Percentiles rank a stretch among this genome's conserved stretches.
phyloP scores from a whole-genome alignment of 2,888 invertebrate species.

The Gari tellinella region DNA sequence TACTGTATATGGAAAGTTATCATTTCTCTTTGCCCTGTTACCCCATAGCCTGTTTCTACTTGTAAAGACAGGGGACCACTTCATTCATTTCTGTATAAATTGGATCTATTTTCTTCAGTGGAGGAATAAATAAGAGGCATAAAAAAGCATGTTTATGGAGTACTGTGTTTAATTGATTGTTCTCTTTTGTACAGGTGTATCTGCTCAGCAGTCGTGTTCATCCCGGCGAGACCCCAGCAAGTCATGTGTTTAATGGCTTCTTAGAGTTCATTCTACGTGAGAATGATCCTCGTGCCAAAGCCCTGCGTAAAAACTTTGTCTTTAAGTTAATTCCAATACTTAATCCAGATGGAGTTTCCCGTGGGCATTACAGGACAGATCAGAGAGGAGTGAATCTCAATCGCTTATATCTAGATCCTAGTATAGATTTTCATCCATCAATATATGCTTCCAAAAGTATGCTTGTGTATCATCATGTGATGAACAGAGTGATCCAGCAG shows the following conservation, averaged over 20 bases:
- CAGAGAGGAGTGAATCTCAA: constrained; percentile 95
- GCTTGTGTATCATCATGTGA: constrained; percentile 84
- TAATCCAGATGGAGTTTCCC: constrained; percentile 95
- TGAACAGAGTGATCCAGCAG: constrained; percentile 70
- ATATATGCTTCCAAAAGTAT: constrained; percentile 93
- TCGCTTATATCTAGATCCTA: constrained; percentile 93
- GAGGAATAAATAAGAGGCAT: too few species aligned
- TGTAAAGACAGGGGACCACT: too few species aligned
- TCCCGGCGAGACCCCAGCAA: constrained; percentile 96
- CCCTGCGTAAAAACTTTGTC: constrained; percentile 89
- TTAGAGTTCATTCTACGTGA: constrained; percentile 90
- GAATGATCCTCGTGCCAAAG: constrained; percentile 90
- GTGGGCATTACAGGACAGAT: constrained; percentile 91
- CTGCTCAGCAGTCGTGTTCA: constrained; percentile 95
- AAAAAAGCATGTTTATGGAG: too few species aligned
- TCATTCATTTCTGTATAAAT: too few species aligned
- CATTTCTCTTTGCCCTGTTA: too few species aligned
- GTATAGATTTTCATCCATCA: constrained; percentile 90
- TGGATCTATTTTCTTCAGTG: too few species aligned
- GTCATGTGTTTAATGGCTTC: constrained; percentile 95
- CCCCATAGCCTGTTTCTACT: too few species aligned
- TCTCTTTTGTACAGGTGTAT: constrained; percentile 87
- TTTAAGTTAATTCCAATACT: constrained; percentile 96
- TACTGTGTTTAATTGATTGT: too few species aligned
- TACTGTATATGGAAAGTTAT: too few species aligned